phyloP scores from a whole-genome alignment of 2,888 invertebrate genomes.

The Colostygia pectinataria region DNA sequence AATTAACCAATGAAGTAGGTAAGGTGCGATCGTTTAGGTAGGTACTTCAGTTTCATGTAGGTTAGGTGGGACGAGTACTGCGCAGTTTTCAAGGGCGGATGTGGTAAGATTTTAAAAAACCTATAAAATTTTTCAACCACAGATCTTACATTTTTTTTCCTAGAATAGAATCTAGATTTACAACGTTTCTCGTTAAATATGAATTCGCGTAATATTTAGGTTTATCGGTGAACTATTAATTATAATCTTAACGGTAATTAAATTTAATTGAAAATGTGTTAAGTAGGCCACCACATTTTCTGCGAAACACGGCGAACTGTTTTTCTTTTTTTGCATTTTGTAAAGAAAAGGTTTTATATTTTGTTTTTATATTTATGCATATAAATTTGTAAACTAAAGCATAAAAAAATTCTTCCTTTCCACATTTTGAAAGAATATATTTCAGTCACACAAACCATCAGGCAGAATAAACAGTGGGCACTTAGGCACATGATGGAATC shows the following conservation, averaged over 20 bases:
- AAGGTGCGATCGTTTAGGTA: too few relatives aligned
- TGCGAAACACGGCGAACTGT: constrained; percentile 1
- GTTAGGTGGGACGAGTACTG: too few relatives aligned
- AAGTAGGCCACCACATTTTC: constrained; percentile 13
- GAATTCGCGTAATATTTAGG: constrained; percentile 38
- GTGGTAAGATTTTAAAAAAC: constrained; percentile 14
- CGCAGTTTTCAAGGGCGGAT: constrained; percentile 18
- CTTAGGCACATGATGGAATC: constrained; percentile 42
- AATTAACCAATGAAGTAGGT: too few relatives aligned
- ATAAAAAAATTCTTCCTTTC: constrained; percentile 1
- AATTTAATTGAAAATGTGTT: constrained; percentile 24
- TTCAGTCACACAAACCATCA: constrained; percentile 30
- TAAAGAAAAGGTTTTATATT: constrained; percentile 7
- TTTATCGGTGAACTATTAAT: constrained; percentile 41
- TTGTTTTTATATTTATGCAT: background rate
- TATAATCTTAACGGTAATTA: constrained; percentile 23
- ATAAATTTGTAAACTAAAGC: constrained; percentile 4
- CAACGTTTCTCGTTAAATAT: constrained; percentile 30
- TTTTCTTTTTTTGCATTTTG: background rate
- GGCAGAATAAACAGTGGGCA: constrained; percentile 45
- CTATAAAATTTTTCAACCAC: constrained; percentile 13
- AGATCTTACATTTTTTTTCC: constrained; percentile 22
- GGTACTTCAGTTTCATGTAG: background rate
- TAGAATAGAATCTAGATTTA: constrained; percentile 25
- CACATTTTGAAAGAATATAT: constrained; percentile 15